Conservation (phyloP, 2,113 vertebrate species). For the Ctenomys sociabilis region DNA sequence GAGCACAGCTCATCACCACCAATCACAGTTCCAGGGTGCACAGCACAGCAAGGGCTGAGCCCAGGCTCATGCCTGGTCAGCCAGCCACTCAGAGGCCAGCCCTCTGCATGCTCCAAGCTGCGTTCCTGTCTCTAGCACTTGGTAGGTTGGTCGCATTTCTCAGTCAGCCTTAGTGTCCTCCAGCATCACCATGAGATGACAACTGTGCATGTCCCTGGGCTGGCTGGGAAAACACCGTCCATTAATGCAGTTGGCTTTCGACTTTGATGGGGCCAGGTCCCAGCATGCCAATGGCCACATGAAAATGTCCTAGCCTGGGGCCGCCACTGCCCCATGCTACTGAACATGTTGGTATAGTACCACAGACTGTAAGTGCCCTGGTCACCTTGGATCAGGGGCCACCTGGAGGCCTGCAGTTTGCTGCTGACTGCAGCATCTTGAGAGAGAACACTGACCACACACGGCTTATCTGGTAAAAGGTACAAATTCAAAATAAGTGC, state of each 20-base stretch:
- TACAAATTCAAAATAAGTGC: not conserved
- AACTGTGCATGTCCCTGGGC: too few species aligned
- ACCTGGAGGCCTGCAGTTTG: not conserved
- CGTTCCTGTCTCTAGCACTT: not conserved
- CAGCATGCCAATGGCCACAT: not conserved
- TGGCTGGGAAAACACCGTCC: too few species aligned
- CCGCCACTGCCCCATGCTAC: accelerated
- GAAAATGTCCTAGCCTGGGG: too few species aligned
- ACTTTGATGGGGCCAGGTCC: not conserved
- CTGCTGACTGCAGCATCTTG: not conserved
- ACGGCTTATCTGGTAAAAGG: not conserved
- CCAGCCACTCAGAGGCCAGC: not conserved
- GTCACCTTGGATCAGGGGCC: too few species aligned
- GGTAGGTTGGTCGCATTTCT: not conserved
- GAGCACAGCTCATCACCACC: accelerated
- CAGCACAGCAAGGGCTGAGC: accelerated
- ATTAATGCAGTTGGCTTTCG: too few species aligned
- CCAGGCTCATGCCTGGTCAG: accelerated
- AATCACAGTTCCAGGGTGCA: not conserved
- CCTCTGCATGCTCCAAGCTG: not conserved
- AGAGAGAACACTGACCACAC: not conserved
- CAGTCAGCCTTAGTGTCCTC: not conserved
- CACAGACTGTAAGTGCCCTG: not conserved
- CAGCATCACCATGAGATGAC: not conserved
- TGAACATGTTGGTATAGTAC: too few species aligned